Evolutionary conservation across 2,797 vertebrate species (phyloP), one percentile per base, ranked within the genome.

Genomic region (Phrynocephalus forsythii): DNA sequence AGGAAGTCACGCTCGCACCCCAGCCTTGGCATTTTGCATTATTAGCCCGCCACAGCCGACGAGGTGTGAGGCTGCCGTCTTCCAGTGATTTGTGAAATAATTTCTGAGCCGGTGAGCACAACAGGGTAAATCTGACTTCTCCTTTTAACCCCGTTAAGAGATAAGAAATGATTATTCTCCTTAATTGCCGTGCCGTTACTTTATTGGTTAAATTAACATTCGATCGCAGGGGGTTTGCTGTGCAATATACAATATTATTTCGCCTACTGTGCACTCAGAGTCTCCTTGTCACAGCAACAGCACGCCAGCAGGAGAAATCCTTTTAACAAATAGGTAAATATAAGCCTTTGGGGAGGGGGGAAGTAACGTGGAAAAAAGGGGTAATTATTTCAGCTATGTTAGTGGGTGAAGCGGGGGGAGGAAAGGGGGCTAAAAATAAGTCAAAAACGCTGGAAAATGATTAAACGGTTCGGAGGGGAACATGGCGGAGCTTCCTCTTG

Each of bases 121-220:
- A 91, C 84, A 78, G 95, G 94, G 91, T 91, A 93, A 95, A 94
- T 92, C 85, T 94, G 91, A 95, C 79, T 95, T 95, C 94, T 92
- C 88, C 94, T 95, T 96, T 95, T 93, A 96, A 94, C 90, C 94
- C 91, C 11, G 93, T 95, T 95, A 96, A 94, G 95, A 96, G 94
- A 96, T 95, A 96, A 95, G 91, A 94, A 93, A 95, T 91, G 84
- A 92, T 95, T 96, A 95, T 96, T 95, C 96, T 95, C 95, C 88
- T 63, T 95, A 95, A 95, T 96, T 94, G 96, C 0, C 20, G 93
- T 89, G 94, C 94, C 91, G 92, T 95, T 95, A 94, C 95, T 96
- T 97, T 95, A 95, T 95, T 95, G 95, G 96, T 97, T 97, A 97
- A 97, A 97, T 96, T 96, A 96, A 95, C 95, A 96, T 96, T 96